Evolutionary conservation across 2,888 invertebrate genomes (phyloP).

Genomic region (Cyaniris semiargus): DNA sequence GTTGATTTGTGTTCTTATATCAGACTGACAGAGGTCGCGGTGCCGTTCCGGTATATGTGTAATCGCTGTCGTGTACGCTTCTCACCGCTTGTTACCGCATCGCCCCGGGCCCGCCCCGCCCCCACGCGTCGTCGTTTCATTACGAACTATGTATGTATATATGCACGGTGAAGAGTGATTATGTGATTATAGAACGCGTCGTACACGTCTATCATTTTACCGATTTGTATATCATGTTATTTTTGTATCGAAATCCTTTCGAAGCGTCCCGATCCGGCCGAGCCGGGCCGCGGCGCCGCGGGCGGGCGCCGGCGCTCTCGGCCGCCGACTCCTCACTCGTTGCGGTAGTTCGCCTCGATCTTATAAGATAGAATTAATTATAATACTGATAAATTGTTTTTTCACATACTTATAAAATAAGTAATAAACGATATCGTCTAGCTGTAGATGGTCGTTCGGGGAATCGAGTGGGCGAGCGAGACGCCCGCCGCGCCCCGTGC

Average conservation of each 20-base stretch:
- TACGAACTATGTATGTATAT: constrained; percentile 73
- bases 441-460: constrained; percentile 62
- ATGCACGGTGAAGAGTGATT: constrained; percentile 72
- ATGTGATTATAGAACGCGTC: constrained; percentile 65
- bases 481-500: constrained; percentile 65
- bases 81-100: constrained; percentile 73
- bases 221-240: constrained; percentile 69
- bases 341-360: constrained; percentile 57
- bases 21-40: constrained; percentile 71
- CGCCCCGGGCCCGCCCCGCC: constrained; percentile 47
- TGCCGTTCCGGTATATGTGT: constrained; percentile 66
- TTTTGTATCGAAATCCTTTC: constrained; percentile 70
- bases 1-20: constrained; percentile 70
- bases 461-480: constrained; percentile 44
- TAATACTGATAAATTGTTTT: constrained; percentile 68
- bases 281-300: constrained; percentile 35
- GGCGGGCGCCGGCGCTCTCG: constrained; percentile 43
- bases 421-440: constrained; percentile 69
- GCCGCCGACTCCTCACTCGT: constrained; percentile 52
- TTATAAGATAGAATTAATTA: constrained; percentile 63
- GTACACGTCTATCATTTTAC: constrained; percentile 62
- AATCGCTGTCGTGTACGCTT: constrained; percentile 74
- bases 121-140: constrained; percentile 46
- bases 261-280: constrained; percentile 31
- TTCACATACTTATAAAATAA: constrained; percentile 76